Evolutionary conservation across 1,140 invertebrate genomes (phyloP).

Genomic region (Aphelinus certus): DNA sequence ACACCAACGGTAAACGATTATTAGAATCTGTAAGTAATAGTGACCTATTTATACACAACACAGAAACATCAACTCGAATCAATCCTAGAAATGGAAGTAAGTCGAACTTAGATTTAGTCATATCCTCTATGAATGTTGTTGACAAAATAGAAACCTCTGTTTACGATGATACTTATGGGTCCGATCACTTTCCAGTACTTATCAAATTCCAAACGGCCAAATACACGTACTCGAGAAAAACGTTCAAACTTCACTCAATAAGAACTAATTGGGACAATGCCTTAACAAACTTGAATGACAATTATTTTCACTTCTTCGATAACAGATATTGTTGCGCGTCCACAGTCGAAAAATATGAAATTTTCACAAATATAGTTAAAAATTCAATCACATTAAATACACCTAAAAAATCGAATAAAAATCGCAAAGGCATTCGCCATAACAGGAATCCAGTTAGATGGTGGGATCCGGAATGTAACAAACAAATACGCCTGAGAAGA

Average conservation of each 20-base stretch:
- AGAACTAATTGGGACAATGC: neutral
- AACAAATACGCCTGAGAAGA: neutral
- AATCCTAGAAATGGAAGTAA: neutral
- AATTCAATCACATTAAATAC: too few relatives aligned
- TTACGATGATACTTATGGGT: neutral
- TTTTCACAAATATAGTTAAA: too few relatives aligned
- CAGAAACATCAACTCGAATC: neutral
- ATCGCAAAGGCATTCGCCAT: too few relatives aligned
- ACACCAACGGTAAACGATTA: neutral
- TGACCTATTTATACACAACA: conserved; percentile 3
- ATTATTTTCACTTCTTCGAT: too few relatives aligned
- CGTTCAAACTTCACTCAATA: conserved; percentile 45
- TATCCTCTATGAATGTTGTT: conserved; percentile 39
- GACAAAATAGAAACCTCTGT: neutral
- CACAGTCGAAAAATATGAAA: too few relatives aligned
- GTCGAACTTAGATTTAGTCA: conserved; percentile 30
- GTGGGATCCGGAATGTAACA: neutral
- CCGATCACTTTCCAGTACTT: neutral
- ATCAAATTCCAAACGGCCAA: neutral
- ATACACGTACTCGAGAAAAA: conserved; percentile 21
- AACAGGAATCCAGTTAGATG: too few relatives aligned
- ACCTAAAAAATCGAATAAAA: too few relatives aligned
- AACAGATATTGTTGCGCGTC: too few relatives aligned
- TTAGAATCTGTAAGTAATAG: neutral
- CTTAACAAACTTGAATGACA: too few relatives aligned